These are phyloP conservation scores for Brachirus orientalis DNA, from an alignment of 2,113 vertebrate genomes.

Conservation along the genomic window DNA sequence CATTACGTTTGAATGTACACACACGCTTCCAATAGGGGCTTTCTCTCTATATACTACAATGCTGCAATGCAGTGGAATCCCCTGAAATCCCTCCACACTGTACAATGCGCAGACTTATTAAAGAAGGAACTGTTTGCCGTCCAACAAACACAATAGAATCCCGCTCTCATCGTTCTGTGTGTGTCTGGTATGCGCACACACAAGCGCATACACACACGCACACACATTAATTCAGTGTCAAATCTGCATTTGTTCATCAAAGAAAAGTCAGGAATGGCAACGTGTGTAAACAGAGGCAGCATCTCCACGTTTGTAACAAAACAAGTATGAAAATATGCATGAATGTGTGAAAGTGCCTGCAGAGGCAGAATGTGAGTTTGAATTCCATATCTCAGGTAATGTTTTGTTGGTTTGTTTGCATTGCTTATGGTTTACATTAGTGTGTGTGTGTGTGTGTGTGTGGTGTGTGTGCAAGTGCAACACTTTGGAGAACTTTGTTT, in stretches of 20 bases:
- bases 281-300: slow-evolving; percentile 5
- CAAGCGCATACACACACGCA: too few relatives aligned
- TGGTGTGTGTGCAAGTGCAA: slow-evolving; percentile 3
- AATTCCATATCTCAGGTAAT: background rate
- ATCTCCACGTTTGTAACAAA: background rate
- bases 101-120: slow-evolving; percentile 32
- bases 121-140: slow-evolving; percentile 43
- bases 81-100: slow-evolving; percentile 50
- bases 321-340: background rate
- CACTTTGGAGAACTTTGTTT: slow-evolving; percentile 24
- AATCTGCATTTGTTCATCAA: background rate
- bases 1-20: slow-evolving; percentile 42
- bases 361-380: slow-evolving; percentile 1
- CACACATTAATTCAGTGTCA: background rate
- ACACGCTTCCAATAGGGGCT: slow-evolving; percentile 22
- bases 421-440: background rate
- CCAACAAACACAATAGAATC: background rate
- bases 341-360: background rate
- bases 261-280: slow-evolving; percentile 7
- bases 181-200: background rate
- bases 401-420: slow-evolving; percentile 25
- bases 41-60: slow-evolving; percentile 27
- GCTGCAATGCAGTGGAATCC: slow-evolving; percentile 74
- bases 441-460: slow-evolving; percentile 9
- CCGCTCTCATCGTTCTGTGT: background rate